Evolutionary conservation across 2,113 vertebrate species (phyloP).

Genomic region (Gobio gobio): DNA sequence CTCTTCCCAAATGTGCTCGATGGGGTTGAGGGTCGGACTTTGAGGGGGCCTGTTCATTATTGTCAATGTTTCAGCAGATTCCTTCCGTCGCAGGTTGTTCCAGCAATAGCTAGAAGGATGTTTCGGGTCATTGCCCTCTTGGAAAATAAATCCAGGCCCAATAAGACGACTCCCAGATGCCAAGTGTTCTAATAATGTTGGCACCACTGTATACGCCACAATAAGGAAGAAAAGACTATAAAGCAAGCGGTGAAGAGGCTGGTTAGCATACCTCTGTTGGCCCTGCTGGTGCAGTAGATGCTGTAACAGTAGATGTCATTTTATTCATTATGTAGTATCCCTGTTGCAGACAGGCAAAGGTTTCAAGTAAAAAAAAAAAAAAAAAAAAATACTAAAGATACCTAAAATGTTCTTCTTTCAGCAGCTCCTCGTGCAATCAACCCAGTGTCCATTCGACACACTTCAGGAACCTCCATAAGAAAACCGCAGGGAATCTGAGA

Average conservation of each 20-base stretch:
- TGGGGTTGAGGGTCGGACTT: too few species aligned
- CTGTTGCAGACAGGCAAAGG: not conserved
- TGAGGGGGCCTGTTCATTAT: too few species aligned
- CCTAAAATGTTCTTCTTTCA: not conserved
- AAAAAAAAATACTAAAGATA: not conserved
- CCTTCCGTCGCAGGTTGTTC: too few species aligned
- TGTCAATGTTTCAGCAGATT: too few species aligned
- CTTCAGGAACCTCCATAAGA: not conserved
- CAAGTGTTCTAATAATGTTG: too few species aligned
- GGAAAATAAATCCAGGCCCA: too few species aligned
- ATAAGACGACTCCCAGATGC: too few species aligned
- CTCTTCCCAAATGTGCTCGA: too few species aligned
- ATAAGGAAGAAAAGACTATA: too few species aligned
- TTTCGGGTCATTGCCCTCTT: too few species aligned
- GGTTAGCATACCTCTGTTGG: not conserved
- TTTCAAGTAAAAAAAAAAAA: not conserved
- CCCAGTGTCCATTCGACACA: conserved; percentile 2
- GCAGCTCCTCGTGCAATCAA: not conserved
- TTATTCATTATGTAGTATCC: not conserved
- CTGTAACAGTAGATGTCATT: not conserved
- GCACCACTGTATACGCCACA: too few species aligned
- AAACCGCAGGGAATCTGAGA: not conserved
- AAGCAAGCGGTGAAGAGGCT: not conserved
- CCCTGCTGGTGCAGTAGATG: not conserved
- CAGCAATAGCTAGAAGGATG: too few species aligned